phyloP scores from a whole-genome alignment of 1,140 invertebrate genomes.

The Galleria mellonella region DNA sequence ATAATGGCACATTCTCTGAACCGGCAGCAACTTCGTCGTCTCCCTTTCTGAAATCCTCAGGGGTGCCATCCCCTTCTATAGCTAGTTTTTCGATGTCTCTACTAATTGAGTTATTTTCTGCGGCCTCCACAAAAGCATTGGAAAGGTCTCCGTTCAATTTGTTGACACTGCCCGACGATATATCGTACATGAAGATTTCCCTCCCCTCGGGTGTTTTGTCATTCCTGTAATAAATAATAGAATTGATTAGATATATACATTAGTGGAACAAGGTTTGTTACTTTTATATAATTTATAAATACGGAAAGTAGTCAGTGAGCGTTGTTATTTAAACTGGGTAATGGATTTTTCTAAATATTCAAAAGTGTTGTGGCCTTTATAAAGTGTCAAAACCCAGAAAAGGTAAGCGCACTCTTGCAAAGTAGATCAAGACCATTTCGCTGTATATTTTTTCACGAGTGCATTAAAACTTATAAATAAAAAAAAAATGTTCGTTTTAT shows the following conservation, averaged over 20 bases:
- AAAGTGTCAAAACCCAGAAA: too few relatives aligned
- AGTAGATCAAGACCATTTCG: too few relatives aligned
- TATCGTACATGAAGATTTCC: conserved; percentile 91
- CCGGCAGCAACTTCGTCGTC: conserved; percentile 45
- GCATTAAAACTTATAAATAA: too few relatives aligned
- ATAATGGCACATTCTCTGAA: conserved; percentile 66
- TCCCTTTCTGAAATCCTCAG: conserved; percentile 60
- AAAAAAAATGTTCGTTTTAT: too few relatives aligned
- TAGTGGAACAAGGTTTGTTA: too few relatives aligned
- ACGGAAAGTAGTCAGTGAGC: too few relatives aligned
- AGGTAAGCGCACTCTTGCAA: too few relatives aligned
- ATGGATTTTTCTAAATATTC: too few relatives aligned
- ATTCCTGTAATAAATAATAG: conserved; percentile 62
- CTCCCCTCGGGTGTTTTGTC: conserved; percentile 74
- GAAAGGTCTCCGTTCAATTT: conserved; percentile 84
- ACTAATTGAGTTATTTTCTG: conserved; percentile 85
- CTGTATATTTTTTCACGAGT: too few relatives aligned
- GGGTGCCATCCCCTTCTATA: conserved; percentile 74
- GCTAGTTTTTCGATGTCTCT: conserved; percentile 78
- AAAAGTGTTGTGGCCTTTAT: too few relatives aligned
- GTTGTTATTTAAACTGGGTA: too few relatives aligned
- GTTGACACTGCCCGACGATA: conserved; percentile 79
- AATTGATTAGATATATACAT: background rate
- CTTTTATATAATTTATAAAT: too few relatives aligned
- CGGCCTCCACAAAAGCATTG: conserved; percentile 87